A percentile compares a stretch with the other conserved stretches of the same genome.
phyloP scores from a whole-genome alignment of 2,888 invertebrate species.

The Andrena bicolor region DNA sequence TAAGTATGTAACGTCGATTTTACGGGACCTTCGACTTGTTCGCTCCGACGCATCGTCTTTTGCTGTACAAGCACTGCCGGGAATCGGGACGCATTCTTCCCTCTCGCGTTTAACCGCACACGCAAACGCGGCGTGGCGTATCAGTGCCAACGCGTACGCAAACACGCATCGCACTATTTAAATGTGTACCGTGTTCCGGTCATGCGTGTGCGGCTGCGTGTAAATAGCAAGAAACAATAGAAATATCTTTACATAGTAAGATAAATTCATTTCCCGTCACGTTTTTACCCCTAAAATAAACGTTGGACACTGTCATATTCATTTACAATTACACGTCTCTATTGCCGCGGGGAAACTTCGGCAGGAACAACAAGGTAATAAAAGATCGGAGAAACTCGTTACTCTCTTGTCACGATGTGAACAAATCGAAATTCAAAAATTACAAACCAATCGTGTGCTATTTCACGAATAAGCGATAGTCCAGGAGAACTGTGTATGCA shows the following conservation, averaged over 20 bases:
- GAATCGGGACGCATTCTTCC: too few relatives aligned
- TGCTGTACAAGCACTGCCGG: too few relatives aligned
- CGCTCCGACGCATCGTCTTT: background rate
- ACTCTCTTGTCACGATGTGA: background rate
- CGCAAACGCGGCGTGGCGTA: background rate
- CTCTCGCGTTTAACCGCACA: background rate
- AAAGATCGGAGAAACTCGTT: background rate
- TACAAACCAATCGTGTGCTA: slow-evolving; percentile 3
- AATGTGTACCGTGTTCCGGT: background rate
- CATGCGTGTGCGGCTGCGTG: background rate
- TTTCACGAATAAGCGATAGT: slow-evolving; percentile 21
- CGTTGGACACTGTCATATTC: slow-evolving; percentile 6
- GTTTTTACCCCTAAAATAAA: slow-evolving; percentile 23
- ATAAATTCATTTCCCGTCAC: slow-evolving; percentile 27
- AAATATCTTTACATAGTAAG: background rate
- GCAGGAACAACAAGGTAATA: background rate
- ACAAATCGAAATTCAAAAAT: slow-evolving; percentile 2
- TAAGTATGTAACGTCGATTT: background rate
- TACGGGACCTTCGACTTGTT: background rate
- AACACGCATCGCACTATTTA: background rate
- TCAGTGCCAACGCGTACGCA: too few relatives aligned
- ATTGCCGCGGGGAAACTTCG: background rate
- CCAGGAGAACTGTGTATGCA: slow-evolving; percentile 29
- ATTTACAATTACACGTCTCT: slow-evolving; percentile 10
- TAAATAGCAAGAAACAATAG: slow-evolving; percentile 7